phyloP scores from a whole-genome alignment of 2,797 vertebrate genomes.

The Trachops cirrhosus region DNA sequence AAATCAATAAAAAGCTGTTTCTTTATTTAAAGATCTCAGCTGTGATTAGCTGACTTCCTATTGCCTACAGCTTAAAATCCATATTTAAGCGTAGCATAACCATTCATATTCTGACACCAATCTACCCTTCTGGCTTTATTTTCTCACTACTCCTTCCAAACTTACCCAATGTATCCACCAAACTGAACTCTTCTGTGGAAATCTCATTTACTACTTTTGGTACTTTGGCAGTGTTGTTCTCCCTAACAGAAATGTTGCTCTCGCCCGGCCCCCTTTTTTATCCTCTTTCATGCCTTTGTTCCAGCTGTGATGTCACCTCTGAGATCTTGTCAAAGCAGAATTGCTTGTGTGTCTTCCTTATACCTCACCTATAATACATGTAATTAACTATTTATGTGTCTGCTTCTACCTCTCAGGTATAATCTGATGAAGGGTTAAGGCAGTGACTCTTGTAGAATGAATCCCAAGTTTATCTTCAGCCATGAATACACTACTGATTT shows the following conservation, averaged over 20 bases:
- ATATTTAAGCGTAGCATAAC: not conserved
- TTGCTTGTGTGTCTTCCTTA: not conserved
- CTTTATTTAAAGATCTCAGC: not conserved
- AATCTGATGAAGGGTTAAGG: not conserved
- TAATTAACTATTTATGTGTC: not conserved
- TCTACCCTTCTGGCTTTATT: not conserved
- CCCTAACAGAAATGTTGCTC: not conserved
- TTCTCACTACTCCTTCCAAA: not conserved
- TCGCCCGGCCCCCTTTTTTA: not conserved
- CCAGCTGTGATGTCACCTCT: not conserved
- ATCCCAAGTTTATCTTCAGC: not conserved
- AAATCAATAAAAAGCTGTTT: constrained; percentile 15
- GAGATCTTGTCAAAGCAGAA: not conserved
- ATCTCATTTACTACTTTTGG: not conserved
- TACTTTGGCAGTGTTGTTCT: not conserved
- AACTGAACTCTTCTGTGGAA: not conserved
- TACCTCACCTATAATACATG: not conserved
- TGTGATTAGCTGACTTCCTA: not conserved
- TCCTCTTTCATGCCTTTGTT: not conserved
- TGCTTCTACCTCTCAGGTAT: not conserved
- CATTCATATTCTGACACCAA: not conserved
- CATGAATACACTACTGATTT: not conserved
- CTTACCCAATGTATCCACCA: not conserved
- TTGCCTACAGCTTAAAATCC: not conserved
- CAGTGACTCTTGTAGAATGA: not conserved